Evolutionary conservation across 2,797 vertebrate genomes (phyloP).

Genomic region (Distichodus sexfasciatus): DNA sequence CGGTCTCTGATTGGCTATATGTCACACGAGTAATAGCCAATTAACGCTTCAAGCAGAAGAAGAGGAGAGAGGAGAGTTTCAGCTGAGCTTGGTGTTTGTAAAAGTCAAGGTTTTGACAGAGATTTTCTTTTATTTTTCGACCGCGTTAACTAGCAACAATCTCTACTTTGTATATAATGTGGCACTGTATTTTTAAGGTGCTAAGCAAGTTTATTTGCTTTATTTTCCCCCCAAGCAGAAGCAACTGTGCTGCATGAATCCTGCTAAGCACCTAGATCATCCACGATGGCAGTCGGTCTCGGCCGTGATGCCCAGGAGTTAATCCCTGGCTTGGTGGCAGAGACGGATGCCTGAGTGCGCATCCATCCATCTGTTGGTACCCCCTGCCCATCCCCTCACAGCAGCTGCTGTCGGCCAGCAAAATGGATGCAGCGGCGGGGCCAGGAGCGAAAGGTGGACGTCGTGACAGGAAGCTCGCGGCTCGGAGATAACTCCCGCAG

Average conservation of each 20-base stretch:
- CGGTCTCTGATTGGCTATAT: too few relatives aligned
- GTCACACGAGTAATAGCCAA: too few relatives aligned
- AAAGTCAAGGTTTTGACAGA: too few relatives aligned
- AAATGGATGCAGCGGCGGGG: conserved; percentile 46
- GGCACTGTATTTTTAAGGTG: conserved; percentile 46
- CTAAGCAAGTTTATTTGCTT: conserved; percentile 64
- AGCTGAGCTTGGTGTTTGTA: too few relatives aligned
- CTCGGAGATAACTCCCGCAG: conserved; percentile 37
- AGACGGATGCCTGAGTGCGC: conserved; percentile 57
- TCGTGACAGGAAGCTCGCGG: conserved; percentile 31
- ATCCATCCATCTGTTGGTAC: conserved; percentile 57
- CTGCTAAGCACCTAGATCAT: conserved; percentile 53
- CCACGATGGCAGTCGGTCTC: conserved; percentile 43
- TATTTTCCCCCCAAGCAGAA: conserved; percentile 43
- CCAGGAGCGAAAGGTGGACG: conserved; percentile 42
- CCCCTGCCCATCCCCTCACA: conserved; percentile 44
- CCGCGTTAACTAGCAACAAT: too few relatives aligned
- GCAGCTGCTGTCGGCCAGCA: conserved; percentile 46
- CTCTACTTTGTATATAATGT: too few relatives aligned
- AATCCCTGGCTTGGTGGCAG: conserved; percentile 55
- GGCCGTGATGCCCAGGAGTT: conserved; percentile 52
- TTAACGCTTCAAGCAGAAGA: too few relatives aligned
- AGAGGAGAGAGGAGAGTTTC: too few relatives aligned
- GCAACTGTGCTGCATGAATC: conserved; percentile 31
- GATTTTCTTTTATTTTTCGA: too few relatives aligned